A percentile compares a stretch with the other conserved stretches of the same genome.
Evolutionary conservation across 2,113 vertebrate genomes (phyloP).

Genomic region (Myocastor coypus): DNA sequence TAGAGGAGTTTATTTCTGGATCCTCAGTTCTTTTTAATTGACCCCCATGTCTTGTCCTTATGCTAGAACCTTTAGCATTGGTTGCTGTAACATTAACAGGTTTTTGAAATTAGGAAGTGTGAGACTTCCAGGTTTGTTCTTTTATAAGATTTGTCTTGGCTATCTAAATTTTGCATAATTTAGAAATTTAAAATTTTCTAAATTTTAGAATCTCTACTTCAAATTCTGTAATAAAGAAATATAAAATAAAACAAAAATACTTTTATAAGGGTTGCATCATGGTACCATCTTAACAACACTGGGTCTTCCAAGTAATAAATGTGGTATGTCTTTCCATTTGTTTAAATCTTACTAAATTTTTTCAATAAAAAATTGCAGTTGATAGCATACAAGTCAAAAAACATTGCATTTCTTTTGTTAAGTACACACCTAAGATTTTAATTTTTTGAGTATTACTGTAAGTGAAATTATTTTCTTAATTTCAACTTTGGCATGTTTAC

Average conservation of each 20-base stretch:
- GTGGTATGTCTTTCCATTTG: not conserved
- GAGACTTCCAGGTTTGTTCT: not conserved
- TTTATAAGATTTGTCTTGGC: not conserved
- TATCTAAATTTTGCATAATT: slow-evolving; percentile 11
- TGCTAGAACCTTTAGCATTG: not conserved
- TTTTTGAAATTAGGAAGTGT: slow-evolving; percentile 33
- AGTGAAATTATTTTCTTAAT: no score
- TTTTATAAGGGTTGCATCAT: not conserved
- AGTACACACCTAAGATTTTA: not conserved
- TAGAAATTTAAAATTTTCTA: not conserved
- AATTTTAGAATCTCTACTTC: slow-evolving; percentile 26
- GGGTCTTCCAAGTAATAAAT: slow-evolving; percentile 5
- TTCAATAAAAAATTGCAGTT: not conserved
- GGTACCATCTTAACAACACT: not conserved
- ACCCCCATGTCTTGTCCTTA: not conserved
- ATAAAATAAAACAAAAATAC: not conserved
- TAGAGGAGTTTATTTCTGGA: slow-evolving; percentile 27
- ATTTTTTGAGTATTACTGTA: not conserved
- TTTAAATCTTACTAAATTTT: slow-evolving; percentile 30
- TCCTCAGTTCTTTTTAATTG: not conserved
- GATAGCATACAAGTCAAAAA: not conserved
- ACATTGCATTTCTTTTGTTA: slow-evolving; percentile 38
- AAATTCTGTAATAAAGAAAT: not conserved
- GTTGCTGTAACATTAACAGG: not conserved
- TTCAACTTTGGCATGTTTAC: no score